A percentile compares a stretch with the other conserved stretches of the same genome.
Evolutionary conservation across 2,113 vertebrate genomes (phyloP).

Genomic region (Rhagologus leucostigma): DNA sequence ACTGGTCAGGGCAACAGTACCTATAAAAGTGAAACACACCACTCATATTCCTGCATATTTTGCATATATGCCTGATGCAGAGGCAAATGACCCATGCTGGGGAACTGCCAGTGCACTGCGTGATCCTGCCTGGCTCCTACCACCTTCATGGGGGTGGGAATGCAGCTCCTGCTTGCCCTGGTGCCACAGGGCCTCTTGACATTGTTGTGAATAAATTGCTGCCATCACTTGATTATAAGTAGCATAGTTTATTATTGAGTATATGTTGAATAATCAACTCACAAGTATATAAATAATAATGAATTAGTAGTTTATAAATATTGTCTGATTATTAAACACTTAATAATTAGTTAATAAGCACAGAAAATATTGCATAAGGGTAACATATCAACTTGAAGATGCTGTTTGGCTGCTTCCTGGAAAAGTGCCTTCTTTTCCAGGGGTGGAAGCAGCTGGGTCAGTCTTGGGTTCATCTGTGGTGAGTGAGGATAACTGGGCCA

Average conservation of each 20-base stretch:
- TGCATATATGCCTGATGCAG: background rate
- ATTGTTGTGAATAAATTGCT: background rate
- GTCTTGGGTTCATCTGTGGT: background rate
- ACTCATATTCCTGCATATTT: background rate
- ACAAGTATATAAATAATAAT: background rate
- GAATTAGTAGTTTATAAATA: background rate
- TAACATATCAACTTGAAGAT: background rate
- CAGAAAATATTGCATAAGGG: background rate
- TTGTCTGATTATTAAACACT: background rate
- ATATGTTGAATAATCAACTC: background rate
- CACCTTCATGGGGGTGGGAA: background rate
- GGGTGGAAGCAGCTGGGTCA: background rate
- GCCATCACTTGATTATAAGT: background rate
- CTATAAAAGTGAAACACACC: background rate
- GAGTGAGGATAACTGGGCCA: rapidly evolving
- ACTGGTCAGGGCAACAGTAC: background rate
- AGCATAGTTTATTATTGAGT: background rate
- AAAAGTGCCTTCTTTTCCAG: background rate
- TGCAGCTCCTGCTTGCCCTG: background rate
- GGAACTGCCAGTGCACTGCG: background rate
- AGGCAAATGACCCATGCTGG: background rate
- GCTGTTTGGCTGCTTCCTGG: background rate
- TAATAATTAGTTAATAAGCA: background rate
- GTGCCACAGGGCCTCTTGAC: background rate
- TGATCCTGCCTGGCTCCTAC: background rate